Evolutionary conservation across 2,888 invertebrate genomes (phyloP), one percentile per base, ranked within the genome.

Genomic region (Xanthostigma xanthostigma): DNA sequence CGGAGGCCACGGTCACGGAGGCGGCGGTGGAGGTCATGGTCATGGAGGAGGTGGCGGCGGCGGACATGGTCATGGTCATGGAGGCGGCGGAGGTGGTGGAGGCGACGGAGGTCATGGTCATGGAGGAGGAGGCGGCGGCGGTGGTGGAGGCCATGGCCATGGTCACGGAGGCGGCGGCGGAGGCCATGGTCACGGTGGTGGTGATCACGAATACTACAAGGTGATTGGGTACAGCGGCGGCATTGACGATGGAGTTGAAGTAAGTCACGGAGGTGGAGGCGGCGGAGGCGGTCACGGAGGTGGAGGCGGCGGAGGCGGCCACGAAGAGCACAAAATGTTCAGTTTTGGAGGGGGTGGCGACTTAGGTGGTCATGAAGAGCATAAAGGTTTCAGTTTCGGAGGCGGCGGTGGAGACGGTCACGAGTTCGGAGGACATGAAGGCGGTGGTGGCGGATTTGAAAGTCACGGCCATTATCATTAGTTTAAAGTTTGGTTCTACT

Each of bases 171-270:
- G 57, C 33, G 57, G 55, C 36, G 58, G 54, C 37, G 56, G 56
- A 48, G 51, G 59, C 17, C 3, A 4, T 3, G 4, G 17, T 17
- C 27, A 27, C 53, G 59, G 59, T 36, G 64, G 71, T 34, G 75
- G 71, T 39, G 79, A 79, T 59, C 75, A 78, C 36, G 80, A 80
- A 59, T 77, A 75, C 58, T 79, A 78, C 63, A 80, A 81, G 59
- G 78, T 81, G 0, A 71, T 81, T 6, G 81, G 81, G 5, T 81
- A 79, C 60, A 79, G 79, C 39, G 79, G 80, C 1, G 76, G 78
- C 49, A 78, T 79, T 2, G 80, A 77, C 54, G 64, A 70, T 36
- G 66, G 67, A 27, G 60, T 65, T 49, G 60, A 62, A 27, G 59
- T 64, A 56, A 59, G 64, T 27, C 64, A 61, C 27, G 62, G 61